Base-by-base conservation (phyloP, 1,140 invertebrate species). In the Trialeurodes vaporariorum region DNA sequence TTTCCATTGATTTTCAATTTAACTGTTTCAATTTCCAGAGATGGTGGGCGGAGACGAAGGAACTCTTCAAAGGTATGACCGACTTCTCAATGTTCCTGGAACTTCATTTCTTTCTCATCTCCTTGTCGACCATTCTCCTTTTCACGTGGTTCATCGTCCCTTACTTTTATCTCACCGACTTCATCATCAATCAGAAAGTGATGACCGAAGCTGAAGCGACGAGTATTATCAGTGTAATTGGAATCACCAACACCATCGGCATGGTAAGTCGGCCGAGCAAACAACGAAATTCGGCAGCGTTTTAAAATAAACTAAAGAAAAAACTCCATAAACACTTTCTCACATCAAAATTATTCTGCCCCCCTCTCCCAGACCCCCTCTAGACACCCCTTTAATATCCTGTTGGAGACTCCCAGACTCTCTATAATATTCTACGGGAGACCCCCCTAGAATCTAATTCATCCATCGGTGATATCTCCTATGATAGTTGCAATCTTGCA, bases 141-240 rank as follows among this genome's bases (percentile, higher is more conserved):
- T 94, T 93, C 77, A 88, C 87, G 71, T 94, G 90, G 88, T 92
- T 93, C 76, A 93, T 94, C 71, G 88, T 93, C 60, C 91, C 91
- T 27, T 94, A 94, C 79, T 90, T 94, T 75, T 94, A 93, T 77
- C 80, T 94, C 23, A 87, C 87, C 59, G 90, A 93, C 68, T 76
- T 80, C 68, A 79, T 81, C 11, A 74, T 76, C 34, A 73, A 71
- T 61, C 71, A 71, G 11, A 27, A 49, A 23, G 69, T 65, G 24
- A 69, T 78, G 75, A 80, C 81, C 9, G 86, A 90, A 69, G 82
- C 86, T 12, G 83, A 87, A 60, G 87, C 86, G 34, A 91, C 91
- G 0, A 81, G 83, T 65, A 81, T 93, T 63, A 82, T 94, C 65
- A 91, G 90, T 67, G 82, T 88, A 22, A 90, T 94, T 70, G 92